Conservation (phyloP, 2,113 vertebrate species). For the Chamaea fasciata region DNA sequence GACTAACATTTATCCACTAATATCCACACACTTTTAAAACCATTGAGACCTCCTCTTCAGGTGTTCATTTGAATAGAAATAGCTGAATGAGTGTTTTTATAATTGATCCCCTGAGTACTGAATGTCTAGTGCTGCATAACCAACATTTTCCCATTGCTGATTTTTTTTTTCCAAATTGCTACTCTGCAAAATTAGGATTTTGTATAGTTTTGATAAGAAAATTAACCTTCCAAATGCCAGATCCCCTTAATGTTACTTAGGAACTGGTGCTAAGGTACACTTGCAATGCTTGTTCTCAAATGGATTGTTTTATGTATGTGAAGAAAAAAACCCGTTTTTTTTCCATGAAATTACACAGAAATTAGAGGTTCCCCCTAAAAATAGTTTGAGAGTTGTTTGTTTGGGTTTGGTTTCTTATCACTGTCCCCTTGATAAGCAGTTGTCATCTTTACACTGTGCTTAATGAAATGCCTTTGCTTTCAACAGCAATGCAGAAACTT, state of each 20-base stretch:
- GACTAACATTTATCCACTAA: slow-evolving; percentile 87
- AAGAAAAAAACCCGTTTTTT: neutral
- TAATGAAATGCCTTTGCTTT: slow-evolving; percentile 10
- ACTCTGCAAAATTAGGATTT: slow-evolving; percentile 85
- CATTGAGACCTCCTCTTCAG: slow-evolving; percentile 85
- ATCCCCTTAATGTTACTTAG: slow-evolving; percentile 10
- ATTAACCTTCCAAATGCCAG: slow-evolving; percentile 77
- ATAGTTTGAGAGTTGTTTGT: neutral
- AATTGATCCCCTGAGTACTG: slow-evolving; percentile 88
- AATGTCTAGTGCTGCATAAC: slow-evolving; percentile 82
- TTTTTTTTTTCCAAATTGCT: slow-evolving; percentile 74
- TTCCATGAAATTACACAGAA: neutral
- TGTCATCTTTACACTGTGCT: neutral
- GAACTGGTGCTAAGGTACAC: neutral
- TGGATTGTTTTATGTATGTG: neutral
- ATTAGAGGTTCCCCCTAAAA: neutral
- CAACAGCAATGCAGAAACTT: neutral
- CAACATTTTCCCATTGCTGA: slow-evolving; percentile 82
- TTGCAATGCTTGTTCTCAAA: neutral
- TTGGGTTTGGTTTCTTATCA: neutral
- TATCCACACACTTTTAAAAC: slow-evolving; percentile 84
- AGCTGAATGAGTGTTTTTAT: slow-evolving; percentile 90
- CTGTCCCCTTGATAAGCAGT: neutral
- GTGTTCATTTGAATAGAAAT: slow-evolving; percentile 92
- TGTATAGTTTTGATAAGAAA: slow-evolving; percentile 78